A percentile compares a stretch with the other conserved stretches of the same genome.
These are phyloP conservation scores for Cynoglossus semilaevis DNA, from an alignment of 2,113 vertebrate genomes.

Conservation along the genomic window DNA sequence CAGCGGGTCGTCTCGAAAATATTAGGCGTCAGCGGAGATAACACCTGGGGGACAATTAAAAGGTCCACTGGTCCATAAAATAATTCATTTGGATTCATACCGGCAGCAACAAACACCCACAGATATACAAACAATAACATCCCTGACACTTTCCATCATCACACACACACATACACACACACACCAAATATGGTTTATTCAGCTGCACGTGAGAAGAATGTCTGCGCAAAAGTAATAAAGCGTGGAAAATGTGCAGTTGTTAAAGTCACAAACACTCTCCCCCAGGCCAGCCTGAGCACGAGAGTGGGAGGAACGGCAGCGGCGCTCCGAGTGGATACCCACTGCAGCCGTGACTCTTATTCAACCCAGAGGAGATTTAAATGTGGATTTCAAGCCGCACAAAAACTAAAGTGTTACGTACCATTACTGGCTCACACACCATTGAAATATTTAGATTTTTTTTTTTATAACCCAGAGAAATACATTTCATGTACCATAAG, in stretches of 20 bases:
- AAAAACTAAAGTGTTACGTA: slow-evolving; percentile 1
- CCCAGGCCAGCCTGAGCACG: slow-evolving; percentile 26
- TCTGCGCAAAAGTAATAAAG: slow-evolving; percentile 38
- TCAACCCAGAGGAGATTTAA: slow-evolving; percentile 26
- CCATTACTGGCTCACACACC: neutral
- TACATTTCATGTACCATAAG: neutral
- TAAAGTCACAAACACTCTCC: slow-evolving; percentile 34
- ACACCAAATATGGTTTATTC: slow-evolving; percentile 32
- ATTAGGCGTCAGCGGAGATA: slow-evolving; percentile 84
- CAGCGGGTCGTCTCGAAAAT: slow-evolving; percentile 78
- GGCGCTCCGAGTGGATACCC: slow-evolving; percentile 7
- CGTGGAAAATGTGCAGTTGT: slow-evolving; percentile 24
- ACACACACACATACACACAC: slow-evolving; percentile 17
- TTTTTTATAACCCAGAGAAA: neutral
- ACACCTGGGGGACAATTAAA: slow-evolving; percentile 88
- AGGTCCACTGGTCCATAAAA: slow-evolving; percentile 89
- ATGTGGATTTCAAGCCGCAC: slow-evolving; percentile 14
- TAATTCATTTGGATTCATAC: slow-evolving; percentile 84
- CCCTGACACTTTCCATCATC: slow-evolving; percentile 17
- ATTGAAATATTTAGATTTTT: neutral
- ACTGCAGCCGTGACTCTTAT: slow-evolving; percentile 9
- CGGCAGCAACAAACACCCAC: slow-evolving; percentile 38
- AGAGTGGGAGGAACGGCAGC: slow-evolving; percentile 24
- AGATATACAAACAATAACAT: slow-evolving; percentile 57
- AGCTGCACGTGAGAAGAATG: slow-evolving; percentile 52